Evolutionary conservation across 2,888 invertebrate species (phyloP).

Genomic region (Pasiphila rectangulata): DNA sequence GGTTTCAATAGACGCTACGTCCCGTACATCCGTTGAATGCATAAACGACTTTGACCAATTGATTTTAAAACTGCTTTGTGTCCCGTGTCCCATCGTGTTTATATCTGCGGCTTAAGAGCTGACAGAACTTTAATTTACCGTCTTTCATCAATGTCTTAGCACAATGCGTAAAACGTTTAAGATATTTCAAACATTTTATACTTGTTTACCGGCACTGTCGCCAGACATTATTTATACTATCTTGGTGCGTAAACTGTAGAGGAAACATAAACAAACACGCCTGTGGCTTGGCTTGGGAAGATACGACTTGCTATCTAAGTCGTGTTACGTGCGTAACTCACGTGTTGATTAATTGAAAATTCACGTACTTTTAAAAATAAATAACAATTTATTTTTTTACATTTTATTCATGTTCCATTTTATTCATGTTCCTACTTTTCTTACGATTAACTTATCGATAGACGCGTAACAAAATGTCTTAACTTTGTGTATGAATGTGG

Average conservation of each 20-base stretch:
- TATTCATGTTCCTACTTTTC: too few relatives aligned
- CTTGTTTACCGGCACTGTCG: constrained; percentile 49
- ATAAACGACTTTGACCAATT: constrained; percentile 74
- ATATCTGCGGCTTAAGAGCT: constrained; percentile 41
- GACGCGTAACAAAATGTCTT: too few relatives aligned
- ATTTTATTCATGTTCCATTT: too few relatives aligned
- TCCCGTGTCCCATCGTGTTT: constrained; percentile 42
- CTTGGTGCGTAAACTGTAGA: constrained; percentile 63
- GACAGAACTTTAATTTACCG: constrained; percentile 38
- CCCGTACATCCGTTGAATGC: constrained; percentile 60
- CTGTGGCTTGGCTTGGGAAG: too few relatives aligned
- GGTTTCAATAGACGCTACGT: constrained; percentile 54
- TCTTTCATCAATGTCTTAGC: constrained; percentile 38
- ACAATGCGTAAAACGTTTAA: constrained; percentile 35
- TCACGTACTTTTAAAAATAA: too few relatives aligned
- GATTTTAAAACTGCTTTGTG: constrained; percentile 70
- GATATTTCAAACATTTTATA: constrained; percentile 36
- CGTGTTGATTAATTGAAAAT: too few relatives aligned
- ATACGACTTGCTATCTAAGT: too few relatives aligned
- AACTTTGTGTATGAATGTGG: too few relatives aligned
- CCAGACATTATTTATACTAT: constrained; percentile 55
- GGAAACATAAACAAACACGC: constrained; percentile 68
- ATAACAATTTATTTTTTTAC: too few relatives aligned
- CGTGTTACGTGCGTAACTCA: too few relatives aligned
- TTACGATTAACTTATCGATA: too few relatives aligned